phyloP scores from a whole-genome alignment of 2,797 vertebrate genomes.

The Crax fasciolata region DNA sequence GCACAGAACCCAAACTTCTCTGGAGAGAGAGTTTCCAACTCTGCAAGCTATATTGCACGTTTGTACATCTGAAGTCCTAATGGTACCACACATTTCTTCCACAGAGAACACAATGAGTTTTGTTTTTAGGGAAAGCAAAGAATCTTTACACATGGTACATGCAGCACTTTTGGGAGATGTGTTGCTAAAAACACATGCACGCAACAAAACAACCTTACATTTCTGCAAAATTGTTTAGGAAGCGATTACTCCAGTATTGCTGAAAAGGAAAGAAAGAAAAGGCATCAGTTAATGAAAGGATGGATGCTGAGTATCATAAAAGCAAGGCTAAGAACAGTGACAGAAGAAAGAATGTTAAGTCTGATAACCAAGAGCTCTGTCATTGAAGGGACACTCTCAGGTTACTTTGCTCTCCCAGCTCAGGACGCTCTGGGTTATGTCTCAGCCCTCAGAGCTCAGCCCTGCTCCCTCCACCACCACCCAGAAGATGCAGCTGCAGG shows the following conservation, averaged over 20 bases:
- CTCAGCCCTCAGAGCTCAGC: background rate
- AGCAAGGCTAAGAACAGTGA: conserved; percentile 76
- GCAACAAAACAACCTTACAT: conserved; percentile 88
- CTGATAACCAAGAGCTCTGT: conserved; percentile 41
- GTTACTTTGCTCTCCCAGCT: conserved; percentile 31
- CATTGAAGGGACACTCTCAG: conserved; percentile 64
- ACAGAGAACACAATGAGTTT: conserved; percentile 81
- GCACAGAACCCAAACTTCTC: conserved; percentile 81
- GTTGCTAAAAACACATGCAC: conserved; percentile 89
- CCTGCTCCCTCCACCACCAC: background rate
- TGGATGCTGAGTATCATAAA: conserved; percentile 67
- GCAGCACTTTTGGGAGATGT: conserved; percentile 86
- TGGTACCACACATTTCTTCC: conserved; percentile 83
- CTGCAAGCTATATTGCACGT: conserved; percentile 79
- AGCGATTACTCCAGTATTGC: conserved; percentile 89
- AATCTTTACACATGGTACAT: conserved; percentile 83
- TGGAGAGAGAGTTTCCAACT: conserved; percentile 77
- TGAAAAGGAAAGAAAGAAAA: conserved; percentile 87
- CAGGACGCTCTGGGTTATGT: background rate
- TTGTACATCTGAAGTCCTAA: conserved; percentile 80
- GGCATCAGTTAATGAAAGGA: conserved; percentile 82
- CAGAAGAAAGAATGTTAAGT: conserved; percentile 68
- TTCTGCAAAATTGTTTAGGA: conserved; percentile 89
- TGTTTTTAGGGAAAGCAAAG: conserved; percentile 75
- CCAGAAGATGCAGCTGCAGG: background rate